Evolutionary conservation across 2,888 invertebrate species (phyloP).

Genomic region (Teleogryllus oceanicus): DNA sequence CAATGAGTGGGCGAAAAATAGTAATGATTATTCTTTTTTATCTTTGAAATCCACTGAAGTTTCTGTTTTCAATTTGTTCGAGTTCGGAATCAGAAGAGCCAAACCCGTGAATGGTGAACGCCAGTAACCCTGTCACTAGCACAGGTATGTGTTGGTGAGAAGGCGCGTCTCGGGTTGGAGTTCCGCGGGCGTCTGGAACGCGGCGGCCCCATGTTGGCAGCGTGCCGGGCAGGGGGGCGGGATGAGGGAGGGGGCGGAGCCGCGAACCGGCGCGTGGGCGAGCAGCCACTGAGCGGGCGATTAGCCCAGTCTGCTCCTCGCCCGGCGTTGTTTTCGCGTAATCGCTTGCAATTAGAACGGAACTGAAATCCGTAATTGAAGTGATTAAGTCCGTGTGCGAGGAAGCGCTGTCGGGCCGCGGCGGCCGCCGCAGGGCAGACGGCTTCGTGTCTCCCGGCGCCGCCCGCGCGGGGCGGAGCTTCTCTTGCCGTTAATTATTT

Average conservation of each 20-base stretch:
- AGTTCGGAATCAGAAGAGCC: no score
- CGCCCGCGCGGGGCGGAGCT: no score
- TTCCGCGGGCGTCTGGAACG: neutral
- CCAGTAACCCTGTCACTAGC: no score
- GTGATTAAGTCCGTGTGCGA: conserved; percentile 28
- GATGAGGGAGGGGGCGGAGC: neutral
- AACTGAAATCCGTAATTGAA: conserved; percentile 33
- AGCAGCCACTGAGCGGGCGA: neutral
- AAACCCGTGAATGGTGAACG: no score
- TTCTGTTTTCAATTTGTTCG: no score
- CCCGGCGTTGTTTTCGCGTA: conserved; percentile 28
- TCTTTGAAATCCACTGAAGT: no score
- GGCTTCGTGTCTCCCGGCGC: no score
- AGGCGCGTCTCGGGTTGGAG: no score
- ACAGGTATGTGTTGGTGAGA: no score
- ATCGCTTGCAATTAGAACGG: conserved; percentile 32
- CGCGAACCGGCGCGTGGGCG: neutral
- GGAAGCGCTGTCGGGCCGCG: neutral
- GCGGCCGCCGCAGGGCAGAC: neutral
- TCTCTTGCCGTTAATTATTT: no score
- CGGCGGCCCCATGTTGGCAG: neutral
- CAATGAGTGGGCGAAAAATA: no score
- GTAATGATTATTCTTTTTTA: no score
- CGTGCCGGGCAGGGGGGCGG: neutral
- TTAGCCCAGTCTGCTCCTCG: neutral